Conservation (phyloP, 2,888 invertebrate species). For the Peribatodes rhomboidaria region DNA sequence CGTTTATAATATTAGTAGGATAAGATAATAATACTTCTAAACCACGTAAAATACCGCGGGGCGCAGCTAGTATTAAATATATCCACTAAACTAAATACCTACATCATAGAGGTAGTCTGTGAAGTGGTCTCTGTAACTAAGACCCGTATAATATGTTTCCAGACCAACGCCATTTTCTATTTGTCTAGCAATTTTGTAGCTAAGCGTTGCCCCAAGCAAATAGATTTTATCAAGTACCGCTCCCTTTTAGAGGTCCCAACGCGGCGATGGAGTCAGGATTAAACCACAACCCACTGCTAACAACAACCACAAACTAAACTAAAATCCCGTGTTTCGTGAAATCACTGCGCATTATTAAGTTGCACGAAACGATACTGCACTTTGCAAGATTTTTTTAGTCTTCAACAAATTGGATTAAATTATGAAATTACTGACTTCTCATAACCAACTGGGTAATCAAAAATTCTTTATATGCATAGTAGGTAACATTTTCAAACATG, state of each 20-base stretch:
- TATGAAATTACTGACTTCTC: background rate
- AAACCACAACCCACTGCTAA: background rate
- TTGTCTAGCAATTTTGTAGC: background rate
- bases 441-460: too few species aligned
- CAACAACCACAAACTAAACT: constrained; percentile 1
- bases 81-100: too few species aligned
- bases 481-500: too few species aligned
- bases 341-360: constrained; percentile 7
- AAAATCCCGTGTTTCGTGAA: constrained; percentile 1
- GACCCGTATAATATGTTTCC: background rate
- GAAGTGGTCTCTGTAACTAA: background rate
- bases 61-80: too few species aligned
- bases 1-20: too few species aligned
- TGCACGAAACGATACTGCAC: constrained; percentile 2
- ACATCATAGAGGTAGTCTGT: too few species aligned
- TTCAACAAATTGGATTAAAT: background rate
- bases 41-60: too few species aligned
- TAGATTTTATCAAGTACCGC: constrained; percentile 6
- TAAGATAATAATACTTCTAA: too few species aligned
- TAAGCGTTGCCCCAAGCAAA: constrained; percentile 1
- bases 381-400: background rate
- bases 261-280: background rate
- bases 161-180: background rate
- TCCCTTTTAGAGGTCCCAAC: constrained; percentile 2
- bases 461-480: too few species aligned